Percentiles rank a stretch among this genome's conserved stretches.
Evolutionary conservation across 2,888 invertebrate species (phyloP).

Genomic region (Acanthopleura granulata): DNA sequence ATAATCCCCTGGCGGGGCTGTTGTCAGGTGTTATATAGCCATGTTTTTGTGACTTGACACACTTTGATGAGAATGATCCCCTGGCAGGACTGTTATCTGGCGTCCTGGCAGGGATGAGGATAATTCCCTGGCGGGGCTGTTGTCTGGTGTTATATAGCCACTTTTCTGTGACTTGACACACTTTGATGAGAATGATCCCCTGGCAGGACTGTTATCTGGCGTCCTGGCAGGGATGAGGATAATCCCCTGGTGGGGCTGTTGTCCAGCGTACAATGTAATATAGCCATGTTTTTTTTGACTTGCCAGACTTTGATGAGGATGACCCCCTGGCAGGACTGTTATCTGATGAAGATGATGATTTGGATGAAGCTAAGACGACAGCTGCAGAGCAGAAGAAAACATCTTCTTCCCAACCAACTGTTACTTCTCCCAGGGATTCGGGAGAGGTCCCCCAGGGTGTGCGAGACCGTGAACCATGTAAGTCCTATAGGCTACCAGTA

Average conservation of each 20-base stretch:
- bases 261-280: no score
- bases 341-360: constrained; percentile 53
- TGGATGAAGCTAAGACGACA: constrained; percentile 34
- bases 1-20: no score
- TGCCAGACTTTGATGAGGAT: constrained; percentile 61
- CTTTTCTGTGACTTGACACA: constrained; percentile 32
- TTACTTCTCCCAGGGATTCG: background rate
- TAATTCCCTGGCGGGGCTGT: constrained; percentile 57
- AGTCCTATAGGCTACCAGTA: no score
- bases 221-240: constrained; percentile 20
- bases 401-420: background rate
- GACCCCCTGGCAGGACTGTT: constrained; percentile 60
- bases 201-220: constrained; percentile 57
- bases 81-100: constrained; percentile 57
- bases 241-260: no score
- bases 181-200: constrained; percentile 62
- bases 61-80: constrained; percentile 63
- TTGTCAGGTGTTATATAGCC: no score
- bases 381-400: background rate
- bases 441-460: background rate
- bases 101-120: constrained; percentile 60
- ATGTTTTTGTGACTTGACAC: constrained; percentile 28
- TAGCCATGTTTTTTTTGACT: background rate
- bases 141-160: constrained; percentile 40
- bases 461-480: background rate